Conservation (phyloP, 2,797 vertebrate genomes). For the Pipistrellus pygmaeus region DNA sequence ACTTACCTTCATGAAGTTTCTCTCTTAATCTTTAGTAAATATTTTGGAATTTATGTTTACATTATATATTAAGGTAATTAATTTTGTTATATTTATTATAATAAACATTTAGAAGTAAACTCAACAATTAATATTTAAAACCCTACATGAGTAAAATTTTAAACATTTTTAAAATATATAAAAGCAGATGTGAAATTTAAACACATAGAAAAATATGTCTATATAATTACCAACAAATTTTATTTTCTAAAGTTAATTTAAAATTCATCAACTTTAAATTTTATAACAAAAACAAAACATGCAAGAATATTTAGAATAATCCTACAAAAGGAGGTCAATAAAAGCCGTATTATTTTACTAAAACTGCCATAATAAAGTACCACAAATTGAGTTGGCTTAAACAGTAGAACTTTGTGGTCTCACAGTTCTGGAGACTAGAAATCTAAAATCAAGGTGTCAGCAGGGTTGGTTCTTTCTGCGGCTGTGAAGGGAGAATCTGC, state of each 20-base stretch:
- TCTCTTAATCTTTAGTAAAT: background rate
- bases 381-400: background rate
- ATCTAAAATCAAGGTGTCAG: background rate
- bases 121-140: background rate
- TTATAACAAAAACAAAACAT: background rate
- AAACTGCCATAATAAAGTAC: background rate
- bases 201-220: background rate
- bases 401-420: background rate
- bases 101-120: background rate
- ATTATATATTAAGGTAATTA: background rate
- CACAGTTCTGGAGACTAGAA: background rate
- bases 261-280: background rate
- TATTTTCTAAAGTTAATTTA: background rate
- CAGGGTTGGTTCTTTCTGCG: background rate
- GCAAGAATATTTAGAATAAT: background rate
- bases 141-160: background rate
- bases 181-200: background rate
- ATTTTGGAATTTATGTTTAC: background rate
- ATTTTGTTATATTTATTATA: background rate
- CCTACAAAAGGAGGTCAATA: background rate
- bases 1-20: background rate
- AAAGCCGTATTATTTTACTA: background rate
- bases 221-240: background rate
- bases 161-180: background rate
- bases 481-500: background rate